These are phyloP conservation scores for Furnarius figulus DNA, from an alignment of 2,113 vertebrate species.

Conservation along the genomic window DNA sequence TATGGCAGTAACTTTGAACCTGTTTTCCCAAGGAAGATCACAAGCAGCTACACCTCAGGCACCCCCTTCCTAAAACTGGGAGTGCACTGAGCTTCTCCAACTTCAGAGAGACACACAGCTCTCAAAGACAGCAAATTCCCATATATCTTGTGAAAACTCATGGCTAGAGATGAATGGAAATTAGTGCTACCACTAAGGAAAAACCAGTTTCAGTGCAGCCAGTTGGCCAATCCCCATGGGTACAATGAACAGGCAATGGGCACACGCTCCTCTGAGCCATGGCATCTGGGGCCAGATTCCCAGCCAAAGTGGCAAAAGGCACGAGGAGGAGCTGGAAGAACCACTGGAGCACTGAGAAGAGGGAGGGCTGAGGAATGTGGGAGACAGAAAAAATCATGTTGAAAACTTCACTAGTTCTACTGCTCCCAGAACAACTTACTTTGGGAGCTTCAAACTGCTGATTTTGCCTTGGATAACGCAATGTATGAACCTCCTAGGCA, in stretches of 20 bases:
- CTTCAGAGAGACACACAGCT: neutral
- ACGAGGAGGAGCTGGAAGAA: constrained; percentile 14
- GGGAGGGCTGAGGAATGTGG: neutral
- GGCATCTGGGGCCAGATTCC: constrained; percentile 34
- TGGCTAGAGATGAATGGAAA: neutral
- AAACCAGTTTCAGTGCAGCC: constrained; percentile 39
- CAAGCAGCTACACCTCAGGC: neutral
- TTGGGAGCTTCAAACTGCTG: neutral
- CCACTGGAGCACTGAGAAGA: neutral
- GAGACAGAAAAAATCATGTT: neutral
- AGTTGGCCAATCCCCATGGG: constrained; percentile 20
- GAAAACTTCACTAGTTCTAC: neutral
- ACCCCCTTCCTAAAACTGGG: neutral
- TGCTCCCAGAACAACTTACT: neutral
- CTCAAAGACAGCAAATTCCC: neutral
- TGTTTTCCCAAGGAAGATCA: neutral
- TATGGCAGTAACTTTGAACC: neutral
- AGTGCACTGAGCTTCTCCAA: neutral
- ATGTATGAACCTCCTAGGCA: neutral
- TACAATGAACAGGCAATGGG: constrained; percentile 34
- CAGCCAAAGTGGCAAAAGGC: constrained; percentile 63
- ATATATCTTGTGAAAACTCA: neutral
- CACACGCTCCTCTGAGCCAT: constrained; percentile 25
- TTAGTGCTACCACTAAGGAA: neutral
- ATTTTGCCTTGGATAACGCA: neutral